A percentile compares a stretch with the other conserved stretches of the same genome.
Conservation (phyloP, 2,113 vertebrate genomes). For the Tragelaphus buxtoni region DNA sequence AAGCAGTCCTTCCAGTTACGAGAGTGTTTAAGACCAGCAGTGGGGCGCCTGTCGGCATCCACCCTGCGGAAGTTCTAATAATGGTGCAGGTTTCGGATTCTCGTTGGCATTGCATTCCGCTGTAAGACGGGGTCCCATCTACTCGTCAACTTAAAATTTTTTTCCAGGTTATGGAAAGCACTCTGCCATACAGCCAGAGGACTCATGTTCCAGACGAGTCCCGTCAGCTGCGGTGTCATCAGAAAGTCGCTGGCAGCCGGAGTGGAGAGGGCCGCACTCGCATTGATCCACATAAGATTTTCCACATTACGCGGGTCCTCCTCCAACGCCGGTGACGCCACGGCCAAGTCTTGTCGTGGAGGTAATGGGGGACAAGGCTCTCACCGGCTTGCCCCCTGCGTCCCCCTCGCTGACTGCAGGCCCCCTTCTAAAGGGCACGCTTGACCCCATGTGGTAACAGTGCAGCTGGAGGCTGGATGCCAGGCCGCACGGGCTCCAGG, state of each 20-base stretch:
- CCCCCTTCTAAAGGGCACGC: not conserved
- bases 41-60: not conserved
- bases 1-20: not conserved
- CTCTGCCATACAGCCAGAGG: not conserved
- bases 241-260: not conserved
- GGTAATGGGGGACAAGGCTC: not conserved
- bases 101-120: not conserved
- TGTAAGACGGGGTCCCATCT: not conserved
- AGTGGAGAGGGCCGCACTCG: rapidly evolving
- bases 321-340: not conserved
- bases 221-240: not conserved
- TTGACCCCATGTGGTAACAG: not conserved
- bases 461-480: not conserved
- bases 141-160: not conserved
- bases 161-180: not conserved
- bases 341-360: not conserved
- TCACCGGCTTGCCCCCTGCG: not conserved
- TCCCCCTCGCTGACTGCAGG: not conserved
- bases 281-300: conserved; percentile 22
- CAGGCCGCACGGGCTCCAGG: not conserved
- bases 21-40: rapidly evolving
- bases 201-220: not conserved
- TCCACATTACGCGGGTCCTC: not conserved
- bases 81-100: not conserved
- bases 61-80: not conserved